A percentile compares a stretch with the other conserved stretches of the same genome.
Conservation (phyloP, 2,113 vertebrate species). For the Mus musculus region DNA sequence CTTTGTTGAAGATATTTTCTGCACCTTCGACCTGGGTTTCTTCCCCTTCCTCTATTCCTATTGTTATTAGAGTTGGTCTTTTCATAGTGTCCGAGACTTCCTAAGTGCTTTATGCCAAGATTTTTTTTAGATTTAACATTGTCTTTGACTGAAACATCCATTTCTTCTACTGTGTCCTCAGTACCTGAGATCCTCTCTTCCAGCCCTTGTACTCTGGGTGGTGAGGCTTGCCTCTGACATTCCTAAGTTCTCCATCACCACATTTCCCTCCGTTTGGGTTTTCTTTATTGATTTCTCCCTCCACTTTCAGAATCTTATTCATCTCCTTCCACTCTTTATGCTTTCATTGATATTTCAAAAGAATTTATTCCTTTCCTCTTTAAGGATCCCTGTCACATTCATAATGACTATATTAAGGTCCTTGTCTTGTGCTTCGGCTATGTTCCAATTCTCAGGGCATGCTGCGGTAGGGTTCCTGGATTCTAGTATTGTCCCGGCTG, state of each 20-base stretch:
- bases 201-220: neutral
- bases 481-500: neutral
- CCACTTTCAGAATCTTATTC: neutral
- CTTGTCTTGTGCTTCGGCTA: neutral
- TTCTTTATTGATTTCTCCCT: neutral
- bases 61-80: neutral
- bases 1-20: neutral
- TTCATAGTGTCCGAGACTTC: neutral
- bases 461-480: neutral
- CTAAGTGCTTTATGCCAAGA: neutral
- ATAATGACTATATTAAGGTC: neutral
- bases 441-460: neutral
- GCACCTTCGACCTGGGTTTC: neutral
- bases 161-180: neutral
- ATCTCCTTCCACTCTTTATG: neutral
- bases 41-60: neutral
- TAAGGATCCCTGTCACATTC: neutral
- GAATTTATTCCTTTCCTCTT: neutral
- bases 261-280: neutral
- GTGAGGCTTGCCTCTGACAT: neutral
- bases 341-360: neutral
- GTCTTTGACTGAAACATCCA: neutral
- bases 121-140: neutral
- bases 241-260: neutral
- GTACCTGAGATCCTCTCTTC: neutral